A percentile compares a stretch with the other conserved stretches of the same genome.
Conservation (phyloP, 2,797 vertebrate species). For the Enteromius viviparus region DNA sequence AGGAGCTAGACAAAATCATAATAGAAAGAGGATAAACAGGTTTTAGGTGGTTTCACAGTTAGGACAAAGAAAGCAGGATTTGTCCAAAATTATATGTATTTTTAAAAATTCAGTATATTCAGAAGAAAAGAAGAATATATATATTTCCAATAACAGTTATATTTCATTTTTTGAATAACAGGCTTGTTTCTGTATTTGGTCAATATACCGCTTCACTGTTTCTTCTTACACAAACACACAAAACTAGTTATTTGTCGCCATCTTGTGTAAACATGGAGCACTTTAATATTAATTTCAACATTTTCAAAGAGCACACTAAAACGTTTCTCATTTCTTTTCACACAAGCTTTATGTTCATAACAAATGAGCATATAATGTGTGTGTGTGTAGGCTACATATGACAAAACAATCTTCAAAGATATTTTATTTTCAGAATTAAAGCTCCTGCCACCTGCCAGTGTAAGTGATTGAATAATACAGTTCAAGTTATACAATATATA, state of each 20-base stretch:
- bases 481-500: background rate
- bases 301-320: background rate
- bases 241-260: slow-evolving; percentile 8
- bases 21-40: too few relatives aligned
- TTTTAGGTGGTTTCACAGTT: too few relatives aligned
- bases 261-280: background rate
- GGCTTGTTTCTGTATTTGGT: background rate
- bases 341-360: background rate
- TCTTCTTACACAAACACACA: background rate
- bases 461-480: background rate
- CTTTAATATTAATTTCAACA: background rate
- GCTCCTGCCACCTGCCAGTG: background rate
- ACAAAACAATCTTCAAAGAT: background rate
- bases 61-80: too few relatives aligned
- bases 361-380: too few relatives aligned
- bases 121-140: too few relatives aligned
- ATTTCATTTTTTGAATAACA: background rate
- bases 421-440: background rate
- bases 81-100: too few relatives aligned
- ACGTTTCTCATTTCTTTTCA: background rate
- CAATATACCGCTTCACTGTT: background rate
- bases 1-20: too few relatives aligned
- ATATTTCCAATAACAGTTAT: too few relatives aligned
- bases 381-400: background rate
- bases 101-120: too few relatives aligned